Base-by-base conservation (phyloP, 2,888 invertebrate species). In the Pteria penguin region DNA sequence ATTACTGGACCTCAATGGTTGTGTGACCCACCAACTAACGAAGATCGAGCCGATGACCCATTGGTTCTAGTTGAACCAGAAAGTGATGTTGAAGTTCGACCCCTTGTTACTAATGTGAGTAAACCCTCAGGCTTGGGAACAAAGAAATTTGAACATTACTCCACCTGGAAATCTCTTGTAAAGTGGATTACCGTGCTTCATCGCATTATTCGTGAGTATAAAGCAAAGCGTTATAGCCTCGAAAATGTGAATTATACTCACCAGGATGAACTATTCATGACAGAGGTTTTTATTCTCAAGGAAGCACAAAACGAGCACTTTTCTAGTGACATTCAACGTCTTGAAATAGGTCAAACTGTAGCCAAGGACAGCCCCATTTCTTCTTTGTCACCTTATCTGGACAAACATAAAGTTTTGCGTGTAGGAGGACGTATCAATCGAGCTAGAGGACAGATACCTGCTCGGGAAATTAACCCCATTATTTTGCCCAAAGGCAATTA, bases 71-170 rank as follows among this genome's bases (percentile, higher is more conserved):
- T 57, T 8, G 33, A 73, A 24, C 78, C 80, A 2, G 63, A 71
- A 18, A 14, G 54, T 1, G 75, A 78, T 65, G n/a, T 32, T 0
- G 78, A 78, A 52, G 58, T 76, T 1, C 14, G 80, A 27, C 71
- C 73, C 22, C 31, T 52, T 4, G 61, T 71, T 5, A 29, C 11
- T 5, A 52, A 11, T 26, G 29, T n/a, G n/a, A 8, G 1, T 2
- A 4, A 11, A 4, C 2, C 32, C 18, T 0, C n/a, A 8, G 18
- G 18, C 11, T 45, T 61, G 4, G 61, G 45, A 27, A 71, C 52
- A 31, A 11, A 61, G 33, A 26, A 29, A 27, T 45, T 75, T 26
- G 55, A 68, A 2, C 32, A 27, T 36, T 72, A 62, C 36, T 55
- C 67, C 14, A 27, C 22, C 36, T 76, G 72, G 72, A 61, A 60